Evolutionary conservation across 1,140 invertebrate genomes (phyloP).

Genomic region (Nomia melanderi): DNA sequence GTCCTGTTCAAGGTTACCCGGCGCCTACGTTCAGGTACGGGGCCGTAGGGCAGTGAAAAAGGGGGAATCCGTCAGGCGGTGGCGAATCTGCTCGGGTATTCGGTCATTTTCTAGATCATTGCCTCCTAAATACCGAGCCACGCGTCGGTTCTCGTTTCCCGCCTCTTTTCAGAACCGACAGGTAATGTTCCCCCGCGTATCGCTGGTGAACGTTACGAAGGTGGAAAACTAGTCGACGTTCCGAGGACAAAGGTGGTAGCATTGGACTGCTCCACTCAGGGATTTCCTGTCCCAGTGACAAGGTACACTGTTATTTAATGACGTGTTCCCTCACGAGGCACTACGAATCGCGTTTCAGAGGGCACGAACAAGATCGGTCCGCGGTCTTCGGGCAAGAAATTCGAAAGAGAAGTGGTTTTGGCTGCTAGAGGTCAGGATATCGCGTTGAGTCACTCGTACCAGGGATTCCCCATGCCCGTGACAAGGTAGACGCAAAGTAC

Average conservation of each 20-base stretch:
- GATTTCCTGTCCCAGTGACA: slow-evolving; percentile 84
- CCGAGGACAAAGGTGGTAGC: slow-evolving; percentile 81
- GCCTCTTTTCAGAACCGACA: slow-evolving; percentile 84
- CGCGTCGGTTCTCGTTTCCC: slow-evolving; percentile 20
- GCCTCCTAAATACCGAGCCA: background rate
- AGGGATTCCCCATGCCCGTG: slow-evolving; percentile 82
- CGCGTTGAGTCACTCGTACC: slow-evolving; percentile 83
- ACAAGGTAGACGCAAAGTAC: slow-evolving; percentile 81
- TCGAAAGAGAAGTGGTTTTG: slow-evolving; percentile 84
- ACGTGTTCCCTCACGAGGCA: background rate
- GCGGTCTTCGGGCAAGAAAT: slow-evolving; percentile 83
- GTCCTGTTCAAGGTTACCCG: slow-evolving; percentile 87
- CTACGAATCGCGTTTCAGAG: slow-evolving; percentile 75
- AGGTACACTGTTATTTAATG: slow-evolving; percentile 77
- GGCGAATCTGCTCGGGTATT: slow-evolving; percentile 23
- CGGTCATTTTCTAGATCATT: background rate
- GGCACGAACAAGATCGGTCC: slow-evolving; percentile 80
- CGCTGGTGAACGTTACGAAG: slow-evolving; percentile 84
- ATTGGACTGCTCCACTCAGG: slow-evolving; percentile 84
- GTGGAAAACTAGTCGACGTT: slow-evolving; percentile 85
- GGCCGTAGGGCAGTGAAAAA: background rate
- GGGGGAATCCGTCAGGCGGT: slow-evolving; percentile 9
- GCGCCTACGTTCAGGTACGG: slow-evolving; percentile 85
- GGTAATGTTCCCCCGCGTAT: slow-evolving; percentile 86
- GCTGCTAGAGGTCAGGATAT: slow-evolving; percentile 80